Base-by-base conservation (phyloP, 1,140 invertebrate genomes). In the Gonatopus flavifemur region DNA sequence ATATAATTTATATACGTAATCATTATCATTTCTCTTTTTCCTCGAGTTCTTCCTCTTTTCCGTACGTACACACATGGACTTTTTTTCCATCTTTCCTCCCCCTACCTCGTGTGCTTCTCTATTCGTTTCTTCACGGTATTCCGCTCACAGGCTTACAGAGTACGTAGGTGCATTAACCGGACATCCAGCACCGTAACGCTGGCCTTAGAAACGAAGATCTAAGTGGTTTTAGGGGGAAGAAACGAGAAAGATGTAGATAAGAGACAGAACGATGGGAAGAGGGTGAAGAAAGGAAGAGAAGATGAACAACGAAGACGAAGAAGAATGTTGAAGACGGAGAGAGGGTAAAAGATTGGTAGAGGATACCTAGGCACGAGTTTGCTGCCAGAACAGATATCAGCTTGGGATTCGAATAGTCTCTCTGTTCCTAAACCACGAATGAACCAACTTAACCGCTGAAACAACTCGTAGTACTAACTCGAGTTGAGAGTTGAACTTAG, bases 101-200 rank as follows among this genome's bases (percentile, higher is more conserved):
- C 44, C 37, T 36, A n/a, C n/a, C n/a, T n/a, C 38, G 20, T 38
- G 42, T 46, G 31, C 39, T 58, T 52, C 48, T 46, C 31, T n/a
- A 38, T 40, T 55, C 31, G 40, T n/a, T n/a, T n/a, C 41, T 58
- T 57, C 57, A 56, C 49, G 53, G 43, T 49, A 48, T 64, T 57
- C 56, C 52, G 57, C 57, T 59, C 62, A 47, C 57, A 53, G 59
- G 54, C 52, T 47, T 44, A 53, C 52, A 59, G 59, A 64, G 55
- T 62, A 64, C 67, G 68, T 68, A 73, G 70, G 70, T 73, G 70
- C 70, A 73, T 73, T 70, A 72, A 73, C 69, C 69, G 70, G 66
- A 70, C 69, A 72, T 70, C 67, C 69, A 65, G 55, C 61, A 73
- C 64, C 67, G 67, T 71, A 70, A 73, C 69, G 66, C 55, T 49